Evolutionary conservation across 1,140 invertebrate species (phyloP), one percentile per base, ranked within the genome.

Genomic region (Drosophila neocordata): DNA sequence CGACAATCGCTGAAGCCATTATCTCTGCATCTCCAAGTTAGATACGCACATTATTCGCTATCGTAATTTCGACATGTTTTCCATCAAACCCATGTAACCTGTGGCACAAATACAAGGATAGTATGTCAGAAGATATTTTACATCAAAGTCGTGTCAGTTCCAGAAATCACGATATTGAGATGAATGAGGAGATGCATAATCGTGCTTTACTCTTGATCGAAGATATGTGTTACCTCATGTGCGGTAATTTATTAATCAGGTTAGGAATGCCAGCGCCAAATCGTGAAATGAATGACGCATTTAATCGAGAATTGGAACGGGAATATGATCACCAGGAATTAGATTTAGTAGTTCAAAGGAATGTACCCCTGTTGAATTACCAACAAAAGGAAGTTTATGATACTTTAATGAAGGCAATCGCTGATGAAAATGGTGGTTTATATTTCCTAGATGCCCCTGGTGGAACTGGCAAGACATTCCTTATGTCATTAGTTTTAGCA

Each of bases 191-290:
- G 35, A 52, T 62, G 11, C 56, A 58, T 56, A 56, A 35, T 12
- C 53, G 22, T 13, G 35, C n/a, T 35, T 59, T 58, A 24, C 15
- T 57, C 13, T 72, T 48, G 8, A 68, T 67, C 59, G 91, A 92
- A 80, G 22, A 92, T 66, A 82, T 90, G 77, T 87, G 84, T 71
- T 89, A 24, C 22, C 22, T 92, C 41, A 56, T 35, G 61, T 60
- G 22, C 58, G 81, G 84, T 64, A 91, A 80, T 71, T 13, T 74
- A 70, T 80, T 92, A 70, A 20, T 76, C 11, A 64, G 71, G 57
- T 91, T 92, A 24, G 92, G 90, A 81, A 91, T 92, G 87, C 65
- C 79, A 73, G 22, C 22, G 57, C 89, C 90, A 90, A 12, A 92
- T 91, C 83, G 91, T 69, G 27, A 13, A 60, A 79, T 83, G 74